Evolutionary conservation across 2,888 invertebrate species (phyloP), one percentile per base, ranked within the genome.

Genomic region (Drosophila paranaensis): DNA sequence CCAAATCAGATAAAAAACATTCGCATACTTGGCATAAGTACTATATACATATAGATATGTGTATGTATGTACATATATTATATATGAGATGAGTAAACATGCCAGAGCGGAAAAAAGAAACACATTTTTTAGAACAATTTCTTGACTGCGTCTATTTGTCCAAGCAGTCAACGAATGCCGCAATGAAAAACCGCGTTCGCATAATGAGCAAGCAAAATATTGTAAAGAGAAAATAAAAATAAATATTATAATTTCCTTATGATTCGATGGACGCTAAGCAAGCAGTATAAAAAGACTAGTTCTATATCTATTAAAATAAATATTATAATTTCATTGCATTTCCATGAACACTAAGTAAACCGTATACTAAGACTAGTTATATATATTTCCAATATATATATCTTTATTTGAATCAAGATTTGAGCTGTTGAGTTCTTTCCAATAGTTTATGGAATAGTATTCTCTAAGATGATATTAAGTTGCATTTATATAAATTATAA

Each of bases 1-100:
- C 51, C 48, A 33, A 60, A 43, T 63, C 62, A 67, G 77, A 71
- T 71, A 61, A 55, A 69, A 55, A 66, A 69, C 48, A 73, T 70
- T 42, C 43, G 51, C 46, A 20, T 35, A 11, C 30, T 11, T 56
- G 51, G 37, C 51, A 25, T 53, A 53, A 53, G 51, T 53, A 37
- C 35, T 53, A 53, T 10, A 46, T 30, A 39, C 35, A 25, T 55
- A 30, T 14, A n/a, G n/a, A n/a, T n/a, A n/a, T n/a, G n/a, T n/a
- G n/a, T n/a, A n/a, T n/a, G n/a, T n/a, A n/a, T n/a, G n/a, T n/a
- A 46, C 9, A 37, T 25, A 56, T 6, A 20, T 14, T 25, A 14
- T 33, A 53, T 14, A 14, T 9, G 9, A 55, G 50, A 51, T 72
- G 67, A 74, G 57, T 61, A 51, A 68, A 58, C 57, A 68, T 60